Percentiles rank a stretch among this genome's conserved stretches.
These are phyloP conservation scores for Hormiphora californensis DNA, from an alignment of 37 sponge, comb jelly and placozoan species.

Conservation along the genomic window DNA sequence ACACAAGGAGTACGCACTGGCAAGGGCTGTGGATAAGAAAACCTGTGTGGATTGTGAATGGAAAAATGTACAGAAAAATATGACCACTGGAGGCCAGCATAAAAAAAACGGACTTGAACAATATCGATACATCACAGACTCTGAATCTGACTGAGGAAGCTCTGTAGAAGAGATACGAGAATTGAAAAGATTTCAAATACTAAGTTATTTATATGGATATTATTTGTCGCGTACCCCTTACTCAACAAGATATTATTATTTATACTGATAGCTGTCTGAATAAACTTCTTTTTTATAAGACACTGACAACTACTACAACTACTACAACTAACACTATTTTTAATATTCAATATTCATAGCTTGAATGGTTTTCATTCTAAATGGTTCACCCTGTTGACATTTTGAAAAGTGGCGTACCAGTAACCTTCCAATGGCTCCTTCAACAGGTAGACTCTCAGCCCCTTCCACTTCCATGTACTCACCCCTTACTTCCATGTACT, in stretches of 20 bases:
- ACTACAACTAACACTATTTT: too few species aligned
- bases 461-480: too few species aligned
- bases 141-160: neutral
- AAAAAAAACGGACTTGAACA: neutral
- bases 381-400: slow-evolving; percentile 13
- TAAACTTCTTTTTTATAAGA: neutral
- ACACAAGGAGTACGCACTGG: neutral
- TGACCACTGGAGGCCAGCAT: neutral
- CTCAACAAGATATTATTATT: neutral
- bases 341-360: neutral
- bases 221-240: too few species aligned
- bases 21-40: neutral
- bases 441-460: too few species aligned
- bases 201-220: too few species aligned
- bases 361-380: neutral
- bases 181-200: too few species aligned
- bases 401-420: neutral
- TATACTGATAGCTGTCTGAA: neutral
- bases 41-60: neutral
- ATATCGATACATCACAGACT: neutral
- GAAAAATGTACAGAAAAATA: neutral
- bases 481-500: too few species aligned
- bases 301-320: neutral
- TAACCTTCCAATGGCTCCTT: neutral
- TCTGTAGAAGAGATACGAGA: too few species aligned